A percentile compares a stretch with the other conserved stretches of the same genome.
Evolutionary conservation across 2,113 vertebrate species (phyloP).

Genomic region (Vidua chalybeata): DNA sequence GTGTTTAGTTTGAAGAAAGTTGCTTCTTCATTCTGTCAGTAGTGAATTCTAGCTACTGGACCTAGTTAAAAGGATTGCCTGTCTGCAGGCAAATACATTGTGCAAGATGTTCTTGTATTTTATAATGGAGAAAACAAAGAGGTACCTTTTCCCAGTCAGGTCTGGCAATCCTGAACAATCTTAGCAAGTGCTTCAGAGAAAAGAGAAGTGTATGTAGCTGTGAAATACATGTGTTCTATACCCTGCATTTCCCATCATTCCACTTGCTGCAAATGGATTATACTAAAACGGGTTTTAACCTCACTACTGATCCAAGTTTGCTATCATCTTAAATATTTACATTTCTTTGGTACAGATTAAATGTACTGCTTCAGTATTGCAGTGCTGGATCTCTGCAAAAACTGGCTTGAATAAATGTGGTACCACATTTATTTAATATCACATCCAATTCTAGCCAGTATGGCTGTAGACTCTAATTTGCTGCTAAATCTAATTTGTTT

Average conservation of each 20-base stretch:
- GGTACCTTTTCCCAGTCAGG: neutral
- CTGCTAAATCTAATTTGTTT: conserved; percentile 21
- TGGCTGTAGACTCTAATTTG: neutral
- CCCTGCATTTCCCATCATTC: neutral
- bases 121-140: neutral
- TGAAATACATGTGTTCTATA: neutral
- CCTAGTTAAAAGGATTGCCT: neutral
- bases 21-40: neutral
- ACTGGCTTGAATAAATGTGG: neutral
- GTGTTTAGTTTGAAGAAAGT: neutral
- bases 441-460: neutral
- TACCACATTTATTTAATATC: neutral
- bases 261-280: neutral
- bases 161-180: neutral
- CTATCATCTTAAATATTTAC: neutral
- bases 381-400: neutral
- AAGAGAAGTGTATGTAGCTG: neutral
- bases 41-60: neutral
- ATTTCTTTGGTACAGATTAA: neutral
- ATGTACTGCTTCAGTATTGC: neutral
- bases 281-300: neutral
- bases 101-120: neutral
- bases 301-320: neutral
- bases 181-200: neutral
- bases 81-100: neutral